Base-by-base conservation (phyloP, 2,113 vertebrate genomes). In the Bagarius yarrelli region DNA sequence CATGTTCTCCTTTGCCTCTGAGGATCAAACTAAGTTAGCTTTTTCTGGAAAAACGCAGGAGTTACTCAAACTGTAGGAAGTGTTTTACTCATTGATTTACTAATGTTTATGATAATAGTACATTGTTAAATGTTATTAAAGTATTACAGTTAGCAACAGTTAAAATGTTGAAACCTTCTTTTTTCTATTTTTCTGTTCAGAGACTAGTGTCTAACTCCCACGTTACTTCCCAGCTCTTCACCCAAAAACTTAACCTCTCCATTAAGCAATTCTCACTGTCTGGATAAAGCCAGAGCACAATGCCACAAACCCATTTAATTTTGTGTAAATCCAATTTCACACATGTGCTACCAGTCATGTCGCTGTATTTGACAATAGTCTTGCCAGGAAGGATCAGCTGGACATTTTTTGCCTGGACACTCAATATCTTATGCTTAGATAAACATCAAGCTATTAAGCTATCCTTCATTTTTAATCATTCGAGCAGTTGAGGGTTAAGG, bases 271-370 rank as follows among this genome's bases (percentile, higher is more conserved):
- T 81, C 79, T 83, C 85, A 85, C 77, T 80, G 80, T 76, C 70
- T 83, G 80, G 75, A 81, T 52, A 80, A 40, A 34, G 80, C 71
- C 78, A 25, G 57, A 30, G 81, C 66, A 61, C 79, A 78, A 82
- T 85, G 86, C 84, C 79, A 79, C 80, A 78, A 84, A 85, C 81
- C 78, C 83, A 86, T 81, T 87, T 87, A 86, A 87, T 85, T 83
- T 81, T 80, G 83, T 83, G 85, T 80, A 78, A 87, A 86, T 85
- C 55, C 83, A 82, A 83, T 83, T 85, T 86, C 87, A 86, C 86
- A 86, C 87, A 78, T 78, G 66, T 74, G 78, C 86, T 83, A 79
- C 69, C 60, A 60, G 80, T 76, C 83, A 79, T 59, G 74, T 85
- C 78, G 77, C 52, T 72, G 67, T 83, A 80, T 89, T 83, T 85